Base-by-base conservation (phyloP, 1,140 invertebrate species). In the Drosophila chauvacae region DNA sequence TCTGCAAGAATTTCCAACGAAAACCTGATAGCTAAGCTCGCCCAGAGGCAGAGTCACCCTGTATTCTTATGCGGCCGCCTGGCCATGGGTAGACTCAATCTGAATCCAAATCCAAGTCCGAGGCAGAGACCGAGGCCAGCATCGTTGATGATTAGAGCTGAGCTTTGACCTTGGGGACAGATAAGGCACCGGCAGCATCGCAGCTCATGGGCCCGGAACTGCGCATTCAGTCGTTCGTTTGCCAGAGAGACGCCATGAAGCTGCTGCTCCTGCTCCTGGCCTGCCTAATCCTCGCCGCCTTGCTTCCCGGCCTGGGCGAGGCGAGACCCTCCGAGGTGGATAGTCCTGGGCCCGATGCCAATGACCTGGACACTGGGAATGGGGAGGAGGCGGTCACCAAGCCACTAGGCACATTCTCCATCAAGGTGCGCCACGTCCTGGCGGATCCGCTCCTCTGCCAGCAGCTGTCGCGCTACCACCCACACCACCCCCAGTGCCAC, bases 401-500 rank as follows among this genome's bases (percentile, higher is more conserved):
- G 16, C 57, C 61, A 2, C 51, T 74, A 60, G 64, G 68, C 39
- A 86, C 81, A 4, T 78, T 76, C 0, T 77, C 91, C 13, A 84
- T 92, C 44, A 91, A 87, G 55, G 80, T 87, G 11, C 82, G 91
- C 1, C 91, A 85, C 23, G 80, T 87, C 7, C 72, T 76, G 44
- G 70, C 77, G 59, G 85, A 92, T 69, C 73, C 80, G 3, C 74
- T 58, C 2, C 62, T 91, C 18, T 92, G 91, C 66, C 51, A 59
- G 56, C 73, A 73, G 51, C 59, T 56, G 1, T 92, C 88, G 0
- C 78, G 68, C 11, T 78, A 82, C 37, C 80, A 85, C 65, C 91
- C 91, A 0, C 91, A 92, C 26, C 86, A 77, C 45, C 91, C 91
- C 30, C 83, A 74, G 41, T 92, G 91, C 45, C 76, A 91, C 39